These are phyloP conservation scores for Neuroterus valhalla DNA, from an alignment of 1,140 invertebrate species.

Conservation along the genomic window DNA sequence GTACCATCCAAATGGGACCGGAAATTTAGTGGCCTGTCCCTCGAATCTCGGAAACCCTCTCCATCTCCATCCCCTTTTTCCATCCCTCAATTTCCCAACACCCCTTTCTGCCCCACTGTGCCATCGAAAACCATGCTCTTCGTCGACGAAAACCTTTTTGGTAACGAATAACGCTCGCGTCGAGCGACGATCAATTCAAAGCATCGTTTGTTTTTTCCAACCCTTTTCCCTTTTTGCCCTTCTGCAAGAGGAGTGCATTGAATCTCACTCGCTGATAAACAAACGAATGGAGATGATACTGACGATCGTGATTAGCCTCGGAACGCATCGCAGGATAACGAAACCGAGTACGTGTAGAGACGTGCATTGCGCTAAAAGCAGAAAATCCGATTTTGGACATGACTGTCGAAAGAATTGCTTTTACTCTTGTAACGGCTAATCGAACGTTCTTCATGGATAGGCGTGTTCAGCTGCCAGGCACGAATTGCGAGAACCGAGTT, in stretches of 20 bases:
- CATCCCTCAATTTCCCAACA: slow-evolving; percentile 1
- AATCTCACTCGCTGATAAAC: neutral
- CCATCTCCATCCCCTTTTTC: slow-evolving; percentile 26
- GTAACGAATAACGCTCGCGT: slow-evolving; percentile 26
- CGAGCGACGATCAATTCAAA: slow-evolving; percentile 13
- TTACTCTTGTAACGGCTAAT: neutral
- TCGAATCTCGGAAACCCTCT: slow-evolving; percentile 63
- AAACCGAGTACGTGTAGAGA: neutral
- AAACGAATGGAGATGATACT: slow-evolving; percentile 11
- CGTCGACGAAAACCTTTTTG: slow-evolving; percentile 21
- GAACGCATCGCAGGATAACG: slow-evolving; percentile 12
- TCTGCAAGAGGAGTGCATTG: slow-evolving; percentile 1
- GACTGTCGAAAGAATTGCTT: neutral
- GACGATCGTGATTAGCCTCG: slow-evolving; percentile 1
- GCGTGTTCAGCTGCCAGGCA: neutral
- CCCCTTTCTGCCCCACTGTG: slow-evolving; percentile 24
- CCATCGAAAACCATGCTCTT: slow-evolving; percentile 43
- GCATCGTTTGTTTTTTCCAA: slow-evolving; percentile 7
- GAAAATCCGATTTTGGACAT: slow-evolving; percentile 2
- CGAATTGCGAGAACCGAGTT: neutral
- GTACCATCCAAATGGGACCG: slow-evolving; percentile 69
- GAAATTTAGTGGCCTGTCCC: slow-evolving; percentile 71
- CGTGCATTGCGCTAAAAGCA: neutral
- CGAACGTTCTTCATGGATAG: neutral
- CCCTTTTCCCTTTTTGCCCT: neutral